A percentile compares a stretch with the other conserved stretches of the same genome.
These are phyloP conservation scores for Amorpha juglandis DNA, from an alignment of 2,888 invertebrate genomes.

Conservation along the genomic window DNA sequence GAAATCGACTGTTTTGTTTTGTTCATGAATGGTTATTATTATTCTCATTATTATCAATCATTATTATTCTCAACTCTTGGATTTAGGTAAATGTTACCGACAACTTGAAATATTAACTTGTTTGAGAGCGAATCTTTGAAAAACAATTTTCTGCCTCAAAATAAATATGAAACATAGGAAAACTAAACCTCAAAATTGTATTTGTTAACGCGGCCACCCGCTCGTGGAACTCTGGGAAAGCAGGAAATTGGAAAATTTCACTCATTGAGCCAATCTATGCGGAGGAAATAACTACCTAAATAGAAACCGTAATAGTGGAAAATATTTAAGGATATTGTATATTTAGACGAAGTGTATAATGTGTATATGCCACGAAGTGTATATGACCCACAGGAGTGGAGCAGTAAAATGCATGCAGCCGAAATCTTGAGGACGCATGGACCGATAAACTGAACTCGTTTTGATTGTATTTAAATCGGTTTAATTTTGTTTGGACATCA, in stretches of 20 bases:
- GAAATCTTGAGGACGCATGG: no score
- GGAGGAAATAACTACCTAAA: constrained; percentile 28
- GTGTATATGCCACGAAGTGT: no score
- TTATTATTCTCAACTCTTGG: background rate
- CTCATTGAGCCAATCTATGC: constrained; percentile 37
- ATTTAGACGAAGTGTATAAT: no score
- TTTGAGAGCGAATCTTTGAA: background rate
- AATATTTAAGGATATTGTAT: no score
- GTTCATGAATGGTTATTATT: no score
- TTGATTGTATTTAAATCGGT: no score
- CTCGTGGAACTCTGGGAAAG: constrained; percentile 6
- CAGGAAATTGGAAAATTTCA: constrained; percentile 48
- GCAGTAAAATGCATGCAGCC: no score
- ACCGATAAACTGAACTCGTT: no score
- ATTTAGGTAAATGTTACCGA: background rate
- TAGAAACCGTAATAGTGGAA: constrained; percentile 28
- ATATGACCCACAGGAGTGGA: no score
- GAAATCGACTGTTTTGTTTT: background rate
- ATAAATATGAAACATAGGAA: background rate
- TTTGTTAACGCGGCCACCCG: constrained; percentile 1
- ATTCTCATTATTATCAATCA: no score
- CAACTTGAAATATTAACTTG: background rate
- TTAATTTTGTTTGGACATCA: no score
- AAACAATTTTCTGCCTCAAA: background rate
- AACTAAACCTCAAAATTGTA: constrained; percentile 1